A percentile compares a stretch with the other conserved stretches of the same genome.
phyloP scores from a whole-genome alignment of 2,113 vertebrate species.

The Engystomops pustulosus region DNA sequence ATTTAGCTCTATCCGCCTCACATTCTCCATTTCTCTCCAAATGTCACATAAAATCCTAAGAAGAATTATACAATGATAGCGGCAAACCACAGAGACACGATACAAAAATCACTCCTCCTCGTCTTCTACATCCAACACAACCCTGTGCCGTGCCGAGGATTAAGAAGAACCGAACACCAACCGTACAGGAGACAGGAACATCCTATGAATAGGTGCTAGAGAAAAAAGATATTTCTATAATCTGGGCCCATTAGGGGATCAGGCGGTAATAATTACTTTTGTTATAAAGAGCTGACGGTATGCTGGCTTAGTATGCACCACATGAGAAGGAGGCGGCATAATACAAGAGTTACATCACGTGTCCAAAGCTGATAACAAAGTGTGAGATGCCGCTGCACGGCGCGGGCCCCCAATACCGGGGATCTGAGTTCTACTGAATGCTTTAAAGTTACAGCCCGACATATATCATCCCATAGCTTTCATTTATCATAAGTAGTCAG shows the following conservation, averaged over 20 bases:
- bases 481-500: no score
- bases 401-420: no score
- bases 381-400: background rate
- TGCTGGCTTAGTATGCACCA: background rate
- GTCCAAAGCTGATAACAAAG: background rate
- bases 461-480: no score
- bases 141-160: background rate
- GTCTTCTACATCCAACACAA: background rate
- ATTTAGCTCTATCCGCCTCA: background rate
- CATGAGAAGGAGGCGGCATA: background rate
- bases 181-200: constrained; percentile 4
- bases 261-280: background rate
- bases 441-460: no score
- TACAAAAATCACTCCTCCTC: background rate
- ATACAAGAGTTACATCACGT: background rate
- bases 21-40: background rate
- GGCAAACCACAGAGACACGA: background rate
- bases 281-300: background rate
- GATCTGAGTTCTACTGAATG: no score
- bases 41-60: background rate
- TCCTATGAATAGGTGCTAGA: background rate
- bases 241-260: background rate
- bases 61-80: background rate
- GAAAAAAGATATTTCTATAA: background rate
- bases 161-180: background rate